phyloP scores from a whole-genome alignment of 2,113 vertebrate species.

The Lepus timidus region DNA sequence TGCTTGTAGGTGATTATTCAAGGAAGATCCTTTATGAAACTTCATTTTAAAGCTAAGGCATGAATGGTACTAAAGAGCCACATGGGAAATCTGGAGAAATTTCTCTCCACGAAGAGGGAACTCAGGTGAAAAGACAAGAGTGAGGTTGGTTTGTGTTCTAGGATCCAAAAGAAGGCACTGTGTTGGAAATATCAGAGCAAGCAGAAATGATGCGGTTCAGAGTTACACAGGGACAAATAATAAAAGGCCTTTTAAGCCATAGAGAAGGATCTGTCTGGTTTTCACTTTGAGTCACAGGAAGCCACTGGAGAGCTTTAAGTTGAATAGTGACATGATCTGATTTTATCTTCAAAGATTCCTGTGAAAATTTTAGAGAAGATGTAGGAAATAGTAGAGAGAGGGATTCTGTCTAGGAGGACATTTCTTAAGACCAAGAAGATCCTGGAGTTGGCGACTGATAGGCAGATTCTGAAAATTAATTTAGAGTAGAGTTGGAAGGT shows the following conservation, averaged over 20 bases:
- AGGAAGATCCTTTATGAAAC: background rate
- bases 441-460: background rate
- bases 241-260: background rate
- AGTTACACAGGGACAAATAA: background rate
- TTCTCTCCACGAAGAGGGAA: background rate
- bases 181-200: background rate
- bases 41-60: background rate
- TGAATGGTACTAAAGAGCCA: background rate
- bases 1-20: background rate
- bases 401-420: background rate
- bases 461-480: background rate
- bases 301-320: background rate
- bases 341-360: constrained; percentile 47
- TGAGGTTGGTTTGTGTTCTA: background rate
- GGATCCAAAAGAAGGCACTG: background rate
- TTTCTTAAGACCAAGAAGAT: background rate
- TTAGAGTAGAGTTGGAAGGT: background rate
- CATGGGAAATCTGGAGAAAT: background rate
- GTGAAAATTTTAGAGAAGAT: background rate
- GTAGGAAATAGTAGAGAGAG: background rate
- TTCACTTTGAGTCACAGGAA: background rate
- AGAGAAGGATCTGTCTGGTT: constrained; percentile 2
- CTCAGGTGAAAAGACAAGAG: background rate
- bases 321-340: background rate
- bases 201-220: background rate